Evolutionary conservation across 2,797 vertebrate species (phyloP), one percentile per base, ranked within the genome.

Genomic region (Acanthurus leucopareius): DNA sequence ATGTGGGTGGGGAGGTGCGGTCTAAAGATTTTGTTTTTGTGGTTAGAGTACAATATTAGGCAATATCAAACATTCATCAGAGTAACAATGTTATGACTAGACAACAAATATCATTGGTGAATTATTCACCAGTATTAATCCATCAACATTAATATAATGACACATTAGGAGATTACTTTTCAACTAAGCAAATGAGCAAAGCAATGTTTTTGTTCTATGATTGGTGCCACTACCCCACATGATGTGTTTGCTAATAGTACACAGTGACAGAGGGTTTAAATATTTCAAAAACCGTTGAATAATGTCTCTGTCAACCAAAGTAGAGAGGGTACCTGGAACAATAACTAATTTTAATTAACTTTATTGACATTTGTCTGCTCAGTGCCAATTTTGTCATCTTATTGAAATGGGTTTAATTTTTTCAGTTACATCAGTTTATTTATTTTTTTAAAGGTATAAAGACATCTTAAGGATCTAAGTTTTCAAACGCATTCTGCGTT

Each of bases 11-110:
- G 22, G 20, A 35, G 32, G 2, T 9, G 15, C 35, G 13, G 60
- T 8, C 0, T 7, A 42, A 2, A 4, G 48, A 1, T 54, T 47
- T 60, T 61, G 45, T 42, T 71, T 62, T 32, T 54, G 58, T 51
- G 60, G 49, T 66, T 68, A 63, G 59, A 57, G 49, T 53, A 62
- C 57, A 60, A 61, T 42, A 77, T 59, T 48, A 10, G 10, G n/a
- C 40, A 6, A 22, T 15, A 61, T 51, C 17, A 59, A 70, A 57
- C 14, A 67, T 64, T 63, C 11, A 53, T 66, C 25, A 60, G 20
- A 57, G 11, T 35, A 40, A 71, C 54, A 48, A n/a, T 51, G 47
- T 64, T 47, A 48, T 47, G 44, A 66, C 38, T 20, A 17, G 1
- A 48, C 20, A 40, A 73, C 38, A 54, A 64, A 38, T 54, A 40